Conservation (phyloP, 1,140 invertebrate species). For the Phortica variegata region DNA sequence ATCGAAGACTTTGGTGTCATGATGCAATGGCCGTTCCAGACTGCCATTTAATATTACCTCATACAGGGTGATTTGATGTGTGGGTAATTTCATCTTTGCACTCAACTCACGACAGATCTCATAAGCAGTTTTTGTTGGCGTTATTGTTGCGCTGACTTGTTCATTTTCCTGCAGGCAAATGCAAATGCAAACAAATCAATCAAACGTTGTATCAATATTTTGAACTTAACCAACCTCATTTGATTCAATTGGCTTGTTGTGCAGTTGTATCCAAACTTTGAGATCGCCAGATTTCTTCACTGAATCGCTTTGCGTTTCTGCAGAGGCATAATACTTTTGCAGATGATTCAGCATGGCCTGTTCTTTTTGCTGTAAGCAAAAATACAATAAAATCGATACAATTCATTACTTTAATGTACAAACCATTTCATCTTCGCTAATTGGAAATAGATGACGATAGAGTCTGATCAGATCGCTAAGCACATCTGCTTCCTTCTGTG, state of each 20-base stretch:
- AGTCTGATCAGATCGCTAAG: constrained; percentile 68
- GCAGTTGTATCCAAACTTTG: constrained; percentile 70
- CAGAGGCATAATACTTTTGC: constrained; percentile 65
- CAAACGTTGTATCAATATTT: no score
- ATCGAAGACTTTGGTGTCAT: constrained; percentile 68
- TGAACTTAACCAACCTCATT: constrained; percentile 35
- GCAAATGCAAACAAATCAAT: not conserved
- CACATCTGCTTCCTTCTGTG: constrained; percentile 66
- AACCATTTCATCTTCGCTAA: constrained; percentile 59
- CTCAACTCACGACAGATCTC: constrained; percentile 71
- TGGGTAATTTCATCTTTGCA: constrained; percentile 63
- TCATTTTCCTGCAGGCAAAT: constrained; percentile 39
- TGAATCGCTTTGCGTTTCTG: constrained; percentile 58
- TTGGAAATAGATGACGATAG: constrained; percentile 60
- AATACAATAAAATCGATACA: no score
- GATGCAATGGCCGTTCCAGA: constrained; percentile 74
- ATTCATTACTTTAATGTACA: no score
- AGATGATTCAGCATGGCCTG: constrained; percentile 70
- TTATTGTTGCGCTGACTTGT: constrained; percentile 60
- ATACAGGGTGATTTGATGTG: constrained; percentile 70
- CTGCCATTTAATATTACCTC: constrained; percentile 74
- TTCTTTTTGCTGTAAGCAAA: constrained; percentile 62
- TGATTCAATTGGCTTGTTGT: constrained; percentile 45
- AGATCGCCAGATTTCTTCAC: constrained; percentile 75
- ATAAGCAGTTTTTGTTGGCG: constrained; percentile 73